Evolutionary conservation across 2,797 vertebrate genomes (phyloP).

Genomic region (Rallus crepitans): DNA sequence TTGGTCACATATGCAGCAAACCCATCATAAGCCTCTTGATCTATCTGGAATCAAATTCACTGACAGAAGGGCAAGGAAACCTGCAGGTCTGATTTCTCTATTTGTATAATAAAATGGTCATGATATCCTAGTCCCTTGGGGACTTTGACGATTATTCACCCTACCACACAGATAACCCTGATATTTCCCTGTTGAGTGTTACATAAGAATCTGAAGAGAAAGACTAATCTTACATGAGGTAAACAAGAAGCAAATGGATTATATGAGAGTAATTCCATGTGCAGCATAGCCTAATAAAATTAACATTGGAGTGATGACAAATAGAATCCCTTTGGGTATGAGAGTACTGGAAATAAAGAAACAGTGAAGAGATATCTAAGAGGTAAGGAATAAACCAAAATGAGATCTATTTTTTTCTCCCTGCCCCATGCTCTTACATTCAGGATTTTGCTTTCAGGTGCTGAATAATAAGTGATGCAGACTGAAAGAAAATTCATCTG

Average conservation of each 20-base stretch:
- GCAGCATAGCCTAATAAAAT: constrained; percentile 37
- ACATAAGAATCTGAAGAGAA: background rate
- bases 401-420: background rate
- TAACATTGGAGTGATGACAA: constrained; percentile 40
- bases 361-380: background rate
- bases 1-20: background rate
- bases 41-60: background rate
- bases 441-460: constrained; percentile 21
- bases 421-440: background rate
- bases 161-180: background rate
- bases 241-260: constrained; percentile 24
- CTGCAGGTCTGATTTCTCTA: background rate
- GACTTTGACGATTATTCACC: background rate
- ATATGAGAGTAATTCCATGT: background rate
- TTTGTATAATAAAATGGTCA: background rate
- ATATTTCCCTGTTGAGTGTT: background rate
- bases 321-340: constrained; percentile 1
- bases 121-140: background rate
- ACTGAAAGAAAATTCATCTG: background rate
- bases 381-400: constrained; percentile 20
- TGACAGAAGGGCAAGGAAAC: background rate
- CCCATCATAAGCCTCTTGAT: background rate
- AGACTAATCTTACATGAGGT: background rate
- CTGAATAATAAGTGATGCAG: background rate
- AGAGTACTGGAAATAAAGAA: background rate